Conservation (phyloP, 2,113 vertebrate genomes). For the Falco punctatus region DNA sequence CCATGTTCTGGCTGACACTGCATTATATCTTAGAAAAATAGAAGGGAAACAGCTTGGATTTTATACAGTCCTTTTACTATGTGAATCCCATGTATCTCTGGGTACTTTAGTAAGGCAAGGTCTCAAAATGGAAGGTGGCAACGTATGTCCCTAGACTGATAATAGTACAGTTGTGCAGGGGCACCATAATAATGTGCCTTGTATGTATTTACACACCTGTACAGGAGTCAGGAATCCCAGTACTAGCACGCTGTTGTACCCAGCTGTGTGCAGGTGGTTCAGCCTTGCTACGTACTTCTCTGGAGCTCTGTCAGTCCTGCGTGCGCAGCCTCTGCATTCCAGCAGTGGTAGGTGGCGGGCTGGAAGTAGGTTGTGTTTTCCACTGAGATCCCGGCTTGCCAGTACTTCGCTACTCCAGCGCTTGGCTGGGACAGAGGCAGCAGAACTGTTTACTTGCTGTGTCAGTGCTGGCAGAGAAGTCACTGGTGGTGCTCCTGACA, state of each 20-base stretch:
- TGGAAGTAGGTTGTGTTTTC: background rate
- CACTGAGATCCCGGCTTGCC: background rate
- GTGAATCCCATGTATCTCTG: background rate
- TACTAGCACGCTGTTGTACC: background rate
- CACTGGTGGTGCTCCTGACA: background rate
- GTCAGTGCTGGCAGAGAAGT: background rate
- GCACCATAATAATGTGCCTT: background rate
- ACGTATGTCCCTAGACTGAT: background rate
- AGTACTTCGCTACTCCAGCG: background rate
- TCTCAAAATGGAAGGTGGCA: background rate
- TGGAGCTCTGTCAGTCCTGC: background rate
- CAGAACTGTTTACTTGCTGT: background rate
- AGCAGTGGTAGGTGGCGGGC: background rate
- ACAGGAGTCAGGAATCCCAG: background rate
- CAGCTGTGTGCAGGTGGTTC: background rate
- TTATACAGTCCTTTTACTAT: background rate
- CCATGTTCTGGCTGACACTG: background rate
- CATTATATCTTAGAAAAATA: background rate
- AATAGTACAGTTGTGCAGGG: background rate
- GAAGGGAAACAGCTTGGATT: background rate
- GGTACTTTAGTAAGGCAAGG: background rate
- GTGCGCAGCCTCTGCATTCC: background rate
- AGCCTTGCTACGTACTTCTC: background rate
- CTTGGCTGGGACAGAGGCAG: background rate
- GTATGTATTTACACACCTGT: rapidly evolving